Evolutionary conservation across 1,140 invertebrate species (phyloP).

Genomic region (Leptoteleia sp.): DNA sequence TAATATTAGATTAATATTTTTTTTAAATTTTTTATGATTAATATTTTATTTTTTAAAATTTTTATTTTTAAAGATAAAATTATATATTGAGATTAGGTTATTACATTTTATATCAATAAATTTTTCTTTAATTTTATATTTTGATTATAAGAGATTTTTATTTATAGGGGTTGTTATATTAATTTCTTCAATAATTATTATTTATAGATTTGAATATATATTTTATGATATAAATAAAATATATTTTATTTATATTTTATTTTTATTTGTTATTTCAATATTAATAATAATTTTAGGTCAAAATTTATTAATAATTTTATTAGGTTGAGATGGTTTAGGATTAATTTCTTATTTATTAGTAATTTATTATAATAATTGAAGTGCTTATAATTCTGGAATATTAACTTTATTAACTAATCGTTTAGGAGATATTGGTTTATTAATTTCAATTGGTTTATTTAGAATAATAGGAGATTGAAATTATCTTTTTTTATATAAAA

Average conservation of each 20-base stretch:
- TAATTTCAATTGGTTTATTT: constrained; percentile 79
- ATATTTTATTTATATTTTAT: constrained; percentile 83
- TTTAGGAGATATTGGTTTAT: constrained; percentile 83
- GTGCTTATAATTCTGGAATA: constrained; percentile 82
- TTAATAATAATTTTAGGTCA: too few relatives aligned
- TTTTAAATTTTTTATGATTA: constrained; percentile 73
- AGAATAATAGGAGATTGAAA: constrained; percentile 82
- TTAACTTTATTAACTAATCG: constrained; percentile 85
- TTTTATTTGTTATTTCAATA: constrained; percentile 86
- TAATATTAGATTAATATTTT: too few relatives aligned
- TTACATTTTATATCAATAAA: constrained; percentile 78
- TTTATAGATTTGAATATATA: constrained; percentile 84
- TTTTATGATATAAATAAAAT: constrained; percentile 78
- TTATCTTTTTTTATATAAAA: too few relatives aligned
- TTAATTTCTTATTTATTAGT: constrained; percentile 82
- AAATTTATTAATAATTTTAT: constrained; percentile 86
- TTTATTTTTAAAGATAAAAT: constrained; percentile 77
- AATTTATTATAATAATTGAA: constrained; percentile 75
- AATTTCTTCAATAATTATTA: constrained; percentile 83
- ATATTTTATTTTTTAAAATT: constrained; percentile 79
- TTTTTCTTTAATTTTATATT: constrained; percentile 81
- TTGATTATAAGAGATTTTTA: too few relatives aligned
- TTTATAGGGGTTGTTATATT: too few relatives aligned
- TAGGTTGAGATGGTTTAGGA: constrained; percentile 86
- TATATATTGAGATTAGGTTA: constrained; percentile 81